A percentile compares a stretch with the other conserved stretches of the same genome.
Evolutionary conservation across 2,888 invertebrate genomes (phyloP).

Genomic region (Seira musarum): DNA sequence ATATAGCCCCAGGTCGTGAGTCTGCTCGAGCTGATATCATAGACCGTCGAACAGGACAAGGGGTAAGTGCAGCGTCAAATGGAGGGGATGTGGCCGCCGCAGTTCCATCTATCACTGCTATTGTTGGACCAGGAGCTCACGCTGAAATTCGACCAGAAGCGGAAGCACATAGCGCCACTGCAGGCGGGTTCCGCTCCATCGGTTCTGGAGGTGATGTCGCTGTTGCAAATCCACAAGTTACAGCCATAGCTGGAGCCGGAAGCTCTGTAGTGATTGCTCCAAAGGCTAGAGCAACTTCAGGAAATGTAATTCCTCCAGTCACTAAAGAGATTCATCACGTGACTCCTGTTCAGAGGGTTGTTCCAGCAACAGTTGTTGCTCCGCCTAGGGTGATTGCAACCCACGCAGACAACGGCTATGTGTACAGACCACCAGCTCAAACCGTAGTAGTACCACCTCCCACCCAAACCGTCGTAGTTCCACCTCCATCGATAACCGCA

Average conservation of each 20-base stretch:
- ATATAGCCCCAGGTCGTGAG: slow-evolving; percentile 30
- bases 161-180: slow-evolving; percentile 45
- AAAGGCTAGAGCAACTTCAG: slow-evolving; percentile 58
- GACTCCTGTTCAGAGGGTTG: slow-evolving; percentile 22
- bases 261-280: slow-evolving; percentile 62
- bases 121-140: slow-evolving; percentile 66
- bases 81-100: slow-evolving; percentile 64
- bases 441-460: slow-evolving; percentile 29
- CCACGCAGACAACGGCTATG: slow-evolving; percentile 38
- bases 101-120: slow-evolving; percentile 64
- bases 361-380: slow-evolving; percentile 23
- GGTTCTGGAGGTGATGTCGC: slow-evolving; percentile 54
- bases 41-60: slow-evolving; percentile 43
- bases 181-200: slow-evolving; percentile 34
- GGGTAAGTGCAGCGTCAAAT: slow-evolving; percentile 37
- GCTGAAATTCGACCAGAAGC: slow-evolving; percentile 65
- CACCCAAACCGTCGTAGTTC: slow-evolving; percentile 9
- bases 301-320: slow-evolving; percentile 14
- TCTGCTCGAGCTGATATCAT: slow-evolving; percentile 24
- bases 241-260: slow-evolving; percentile 63
- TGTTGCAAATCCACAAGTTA: slow-evolving; percentile 58
- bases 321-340: slow-evolving; percentile 29
- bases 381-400: slow-evolving; percentile 34
- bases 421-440: slow-evolving; percentile 28
- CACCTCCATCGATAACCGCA: slow-evolving; percentile 47